Evolutionary conservation across 1,140 invertebrate genomes (phyloP).

Genomic region (Drosophila orosa): DNA sequence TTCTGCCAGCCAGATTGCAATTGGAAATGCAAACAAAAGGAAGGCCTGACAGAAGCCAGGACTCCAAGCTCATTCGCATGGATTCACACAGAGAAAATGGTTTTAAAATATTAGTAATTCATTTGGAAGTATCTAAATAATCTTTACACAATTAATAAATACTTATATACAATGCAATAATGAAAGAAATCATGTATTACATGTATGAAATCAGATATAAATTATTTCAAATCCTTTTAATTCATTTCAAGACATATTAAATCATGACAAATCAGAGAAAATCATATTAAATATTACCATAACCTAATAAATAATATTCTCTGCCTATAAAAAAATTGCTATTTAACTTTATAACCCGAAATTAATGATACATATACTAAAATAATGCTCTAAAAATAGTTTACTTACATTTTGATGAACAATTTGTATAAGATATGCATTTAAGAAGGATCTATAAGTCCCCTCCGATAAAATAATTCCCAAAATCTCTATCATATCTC

Average conservation of each 20-base stretch:
- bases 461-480: not conserved
- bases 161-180: not conserved
- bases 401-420: not conserved
- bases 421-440: not conserved
- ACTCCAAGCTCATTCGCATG: not conserved
- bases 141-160: not conserved
- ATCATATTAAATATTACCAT: no score
- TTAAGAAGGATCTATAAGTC: not conserved
- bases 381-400: no score
- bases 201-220: no score
- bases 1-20: conserved; percentile 54
- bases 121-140: not conserved
- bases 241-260: no score
- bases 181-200: not conserved
- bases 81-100: conserved; percentile 2
- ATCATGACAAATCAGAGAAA: no score
- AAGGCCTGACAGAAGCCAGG: conserved; percentile 59
- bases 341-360: no score
- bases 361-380: no score
- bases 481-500: not conserved
- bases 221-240: no score
- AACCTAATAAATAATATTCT: no score
- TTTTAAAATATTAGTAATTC: not conserved
- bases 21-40: conserved; percentile 71
- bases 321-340: no score